phyloP scores from a whole-genome alignment of 2,113 vertebrate species.

The Acanthochromis polyacanthus region DNA sequence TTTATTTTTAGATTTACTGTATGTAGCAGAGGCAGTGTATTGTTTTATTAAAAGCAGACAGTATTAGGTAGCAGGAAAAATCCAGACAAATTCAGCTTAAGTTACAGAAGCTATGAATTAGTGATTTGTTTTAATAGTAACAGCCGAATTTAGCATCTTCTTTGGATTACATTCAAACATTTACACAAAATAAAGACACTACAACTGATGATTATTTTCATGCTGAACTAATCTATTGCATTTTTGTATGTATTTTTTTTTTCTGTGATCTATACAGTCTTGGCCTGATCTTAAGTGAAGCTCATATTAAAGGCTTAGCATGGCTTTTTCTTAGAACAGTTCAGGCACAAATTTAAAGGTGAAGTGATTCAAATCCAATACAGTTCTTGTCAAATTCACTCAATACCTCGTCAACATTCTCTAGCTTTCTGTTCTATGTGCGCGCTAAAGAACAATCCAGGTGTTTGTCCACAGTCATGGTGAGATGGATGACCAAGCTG shows the following conservation, averaged over 20 bases:
- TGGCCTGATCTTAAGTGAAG: neutral
- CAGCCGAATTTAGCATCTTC: neutral
- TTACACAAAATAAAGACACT: neutral
- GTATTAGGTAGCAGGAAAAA: neutral
- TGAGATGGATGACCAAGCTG: too few species aligned
- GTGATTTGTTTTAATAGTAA: conserved; percentile 1
- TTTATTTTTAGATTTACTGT: conserved; percentile 28
- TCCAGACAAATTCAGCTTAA: neutral
- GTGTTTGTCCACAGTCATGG: too few species aligned
- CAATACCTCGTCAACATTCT: too few species aligned
- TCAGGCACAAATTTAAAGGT: neutral
- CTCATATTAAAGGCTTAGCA: neutral
- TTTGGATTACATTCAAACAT: neutral
- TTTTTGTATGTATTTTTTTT: too few species aligned
- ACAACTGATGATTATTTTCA: too few species aligned
- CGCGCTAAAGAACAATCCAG: too few species aligned
- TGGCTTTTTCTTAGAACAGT: neutral
- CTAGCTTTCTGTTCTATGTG: too few species aligned
- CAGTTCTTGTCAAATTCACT: too few species aligned
- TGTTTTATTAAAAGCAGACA: neutral
- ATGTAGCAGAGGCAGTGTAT: neutral
- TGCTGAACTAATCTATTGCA: too few species aligned
- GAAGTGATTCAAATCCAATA: too few species aligned
- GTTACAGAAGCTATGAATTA: conserved; percentile 1
- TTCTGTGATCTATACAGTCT: too few species aligned